Conservation (phyloP, 2,113 vertebrate species). For the Catharus fuscescens region DNA sequence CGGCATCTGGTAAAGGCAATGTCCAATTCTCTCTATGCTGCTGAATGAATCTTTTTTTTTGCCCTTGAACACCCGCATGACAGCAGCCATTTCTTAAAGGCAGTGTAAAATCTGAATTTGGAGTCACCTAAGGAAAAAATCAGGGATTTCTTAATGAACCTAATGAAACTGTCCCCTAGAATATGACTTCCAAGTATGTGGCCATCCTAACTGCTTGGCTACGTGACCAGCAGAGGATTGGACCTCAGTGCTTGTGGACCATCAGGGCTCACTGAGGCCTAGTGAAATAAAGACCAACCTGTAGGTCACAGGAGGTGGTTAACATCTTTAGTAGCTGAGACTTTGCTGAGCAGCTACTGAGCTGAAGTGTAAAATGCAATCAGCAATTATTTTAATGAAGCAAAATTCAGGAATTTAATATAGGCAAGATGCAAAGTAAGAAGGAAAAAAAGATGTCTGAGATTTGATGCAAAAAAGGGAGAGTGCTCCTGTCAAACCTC, state of each 20-base stretch:
- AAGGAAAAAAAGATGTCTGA: background rate
- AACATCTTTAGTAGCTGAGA: background rate
- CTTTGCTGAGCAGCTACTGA: constrained; percentile 18
- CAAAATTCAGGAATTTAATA: constrained; percentile 30
- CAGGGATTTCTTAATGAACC: background rate
- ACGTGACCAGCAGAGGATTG: background rate
- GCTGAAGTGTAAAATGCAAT: constrained; percentile 32
- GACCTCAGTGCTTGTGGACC: background rate
- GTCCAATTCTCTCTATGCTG: background rate
- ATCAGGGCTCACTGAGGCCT: background rate
- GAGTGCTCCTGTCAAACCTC: background rate
- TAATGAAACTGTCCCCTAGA: background rate
- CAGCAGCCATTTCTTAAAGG: background rate
- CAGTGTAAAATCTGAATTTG: background rate
- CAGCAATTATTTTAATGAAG: constrained; percentile 59
- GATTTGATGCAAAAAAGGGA: background rate
- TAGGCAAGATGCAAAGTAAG: background rate
- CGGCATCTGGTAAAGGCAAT: background rate
- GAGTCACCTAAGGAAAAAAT: background rate
- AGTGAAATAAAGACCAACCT: background rate
- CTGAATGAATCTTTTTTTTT: background rate
- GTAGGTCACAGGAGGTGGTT: background rate
- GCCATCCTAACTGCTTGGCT: background rate
- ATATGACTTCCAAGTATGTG: background rate
- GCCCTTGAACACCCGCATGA: background rate